Conservation (phyloP, 2,888 invertebrate genomes). For the Trilocha varians region DNA sequence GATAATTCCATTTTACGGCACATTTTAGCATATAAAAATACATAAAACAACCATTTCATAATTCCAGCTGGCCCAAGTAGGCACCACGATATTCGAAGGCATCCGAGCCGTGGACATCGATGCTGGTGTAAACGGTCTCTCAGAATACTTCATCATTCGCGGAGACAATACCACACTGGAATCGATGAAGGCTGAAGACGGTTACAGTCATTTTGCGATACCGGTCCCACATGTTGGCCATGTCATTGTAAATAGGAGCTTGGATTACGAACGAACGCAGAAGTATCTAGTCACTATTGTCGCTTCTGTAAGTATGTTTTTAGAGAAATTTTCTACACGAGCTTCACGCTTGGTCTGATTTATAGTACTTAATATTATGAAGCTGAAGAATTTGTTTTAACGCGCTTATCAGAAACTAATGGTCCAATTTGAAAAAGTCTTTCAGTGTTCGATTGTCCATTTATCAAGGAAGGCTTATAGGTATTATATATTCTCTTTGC, state of each 20-base stretch:
- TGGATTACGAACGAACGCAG: slow-evolving; percentile 91
- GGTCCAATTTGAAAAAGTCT: no score
- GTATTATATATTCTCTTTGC: no score
- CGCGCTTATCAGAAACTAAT: no score
- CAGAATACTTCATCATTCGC: slow-evolving; percentile 88
- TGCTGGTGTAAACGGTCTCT: slow-evolving; percentile 89
- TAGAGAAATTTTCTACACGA: not conserved
- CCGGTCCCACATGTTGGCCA: slow-evolving; percentile 91
- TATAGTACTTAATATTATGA: no score
- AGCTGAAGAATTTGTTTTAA: no score
- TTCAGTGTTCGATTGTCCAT: no score
- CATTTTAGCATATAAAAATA: not conserved
- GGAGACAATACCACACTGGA: slow-evolving; percentile 66
- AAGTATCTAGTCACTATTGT: slow-evolving; percentile 90
- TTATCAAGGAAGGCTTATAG: no score
- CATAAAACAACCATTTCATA: slow-evolving; percentile 7
- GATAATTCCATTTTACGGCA: not conserved
- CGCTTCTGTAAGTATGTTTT: slow-evolving; percentile 83
- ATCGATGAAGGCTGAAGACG: slow-evolving; percentile 77
- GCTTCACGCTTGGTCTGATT: no score
- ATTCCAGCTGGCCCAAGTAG: slow-evolving; percentile 86
- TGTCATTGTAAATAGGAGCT: slow-evolving; percentile 86
- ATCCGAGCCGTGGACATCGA: slow-evolving; percentile 87
- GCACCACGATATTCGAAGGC: slow-evolving; percentile 87
- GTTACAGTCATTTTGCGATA: slow-evolving; percentile 87